Evolutionary conservation across 2,113 vertebrate genomes (phyloP).

Genomic region (Sylvia atricapilla): DNA sequence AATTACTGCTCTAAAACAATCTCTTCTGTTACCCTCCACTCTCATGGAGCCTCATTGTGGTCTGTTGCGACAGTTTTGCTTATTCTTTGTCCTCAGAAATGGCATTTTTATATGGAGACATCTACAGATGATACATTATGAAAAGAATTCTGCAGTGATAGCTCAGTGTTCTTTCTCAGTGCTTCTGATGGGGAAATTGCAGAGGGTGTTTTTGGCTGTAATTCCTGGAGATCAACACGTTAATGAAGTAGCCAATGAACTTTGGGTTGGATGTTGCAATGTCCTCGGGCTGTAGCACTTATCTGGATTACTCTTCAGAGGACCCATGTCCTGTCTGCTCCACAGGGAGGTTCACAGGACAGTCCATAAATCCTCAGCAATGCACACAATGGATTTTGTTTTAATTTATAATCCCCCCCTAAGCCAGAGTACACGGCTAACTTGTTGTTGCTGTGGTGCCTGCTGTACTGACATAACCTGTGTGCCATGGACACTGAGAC

Average conservation of each 20-base stretch:
- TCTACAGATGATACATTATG: neutral
- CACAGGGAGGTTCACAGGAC: neutral
- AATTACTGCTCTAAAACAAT: neutral
- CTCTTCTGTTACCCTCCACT: neutral
- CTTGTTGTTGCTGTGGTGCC: neutral
- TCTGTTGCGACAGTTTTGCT: neutral
- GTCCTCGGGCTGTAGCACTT: neutral
- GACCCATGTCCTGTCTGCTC: constrained; percentile 16
- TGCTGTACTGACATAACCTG: neutral
- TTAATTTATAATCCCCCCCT: neutral
- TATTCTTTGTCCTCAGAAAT: neutral
- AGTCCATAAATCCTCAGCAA: neutral
- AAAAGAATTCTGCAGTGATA: neutral
- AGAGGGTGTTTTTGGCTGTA: neutral
- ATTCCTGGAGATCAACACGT: neutral
- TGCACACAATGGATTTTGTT: neutral
- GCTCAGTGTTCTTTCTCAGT: neutral
- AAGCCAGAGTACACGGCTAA: neutral
- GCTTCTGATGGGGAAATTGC: neutral
- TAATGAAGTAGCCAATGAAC: constrained; percentile 11
- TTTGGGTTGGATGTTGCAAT: constrained; percentile 52
- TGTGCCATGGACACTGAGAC: neutral
- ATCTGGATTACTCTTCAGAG: constrained; percentile 19
- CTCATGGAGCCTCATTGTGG: neutral
- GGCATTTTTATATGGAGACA: neutral